These are phyloP conservation scores for Chrysolina americana DNA, from an alignment of 2,888 invertebrate genomes.

Conservation along the genomic window DNA sequence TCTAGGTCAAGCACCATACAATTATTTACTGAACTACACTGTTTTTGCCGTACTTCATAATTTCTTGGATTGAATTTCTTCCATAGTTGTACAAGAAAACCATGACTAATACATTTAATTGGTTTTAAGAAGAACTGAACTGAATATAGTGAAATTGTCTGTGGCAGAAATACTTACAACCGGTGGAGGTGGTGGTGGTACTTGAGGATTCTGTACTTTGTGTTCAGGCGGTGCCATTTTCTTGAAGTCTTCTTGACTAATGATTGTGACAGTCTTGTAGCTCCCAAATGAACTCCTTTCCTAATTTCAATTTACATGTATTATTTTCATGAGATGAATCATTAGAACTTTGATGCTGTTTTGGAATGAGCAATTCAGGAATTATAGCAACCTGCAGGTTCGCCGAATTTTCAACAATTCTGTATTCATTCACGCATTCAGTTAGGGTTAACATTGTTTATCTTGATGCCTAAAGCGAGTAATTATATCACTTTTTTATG, in stretches of 20 bases:
- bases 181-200: slow-evolving; percentile 88
- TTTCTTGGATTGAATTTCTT: no score
- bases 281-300: slow-evolving; percentile 69
- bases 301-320: slow-evolving; percentile 16
- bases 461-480: no score
- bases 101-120: neutral
- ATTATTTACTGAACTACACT: no score
- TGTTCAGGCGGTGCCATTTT: slow-evolving; percentile 80
- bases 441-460: no score
- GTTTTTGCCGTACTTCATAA: no score
- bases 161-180: slow-evolving; percentile 49
- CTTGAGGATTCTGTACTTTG: slow-evolving; percentile 79
- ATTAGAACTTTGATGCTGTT: neutral
- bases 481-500: no score
- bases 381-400: no score
- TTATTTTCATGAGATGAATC: slow-evolving; percentile 26
- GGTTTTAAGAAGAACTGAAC: neutral
- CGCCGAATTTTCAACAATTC: no score
- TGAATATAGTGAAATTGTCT: neutral
- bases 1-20: no score
- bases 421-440: no score
- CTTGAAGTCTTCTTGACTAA: slow-evolving; percentile 90
- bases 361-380: no score
- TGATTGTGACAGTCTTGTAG: slow-evolving; percentile 90
- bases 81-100: no score